Percentiles rank a stretch among this genome's conserved stretches.
These are phyloP conservation scores for Labeo calbasu DNA, from an alignment of 2,797 vertebrate species.

Conservation along the genomic window DNA sequence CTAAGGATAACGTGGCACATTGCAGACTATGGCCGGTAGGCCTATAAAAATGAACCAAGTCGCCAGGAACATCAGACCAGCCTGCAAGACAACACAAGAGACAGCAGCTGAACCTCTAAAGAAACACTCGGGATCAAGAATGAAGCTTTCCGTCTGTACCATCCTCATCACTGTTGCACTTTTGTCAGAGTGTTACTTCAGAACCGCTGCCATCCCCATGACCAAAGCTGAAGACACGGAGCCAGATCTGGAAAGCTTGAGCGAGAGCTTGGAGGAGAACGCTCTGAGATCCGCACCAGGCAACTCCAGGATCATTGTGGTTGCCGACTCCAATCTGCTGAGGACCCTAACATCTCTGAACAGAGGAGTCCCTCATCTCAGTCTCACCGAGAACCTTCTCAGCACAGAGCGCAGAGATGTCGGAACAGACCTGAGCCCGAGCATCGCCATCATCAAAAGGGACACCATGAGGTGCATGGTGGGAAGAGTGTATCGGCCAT, in stretches of 20 bases:
- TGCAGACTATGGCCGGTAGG: not conserved
- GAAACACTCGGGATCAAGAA: slow-evolving; percentile 61
- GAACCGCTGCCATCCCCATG: slow-evolving; percentile 63
- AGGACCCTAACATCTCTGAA: slow-evolving; percentile 67
- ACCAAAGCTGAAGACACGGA: slow-evolving; percentile 66
- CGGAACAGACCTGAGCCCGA: slow-evolving; percentile 62
- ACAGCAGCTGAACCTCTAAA: slow-evolving; percentile 31
- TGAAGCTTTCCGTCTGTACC: slow-evolving; percentile 71
- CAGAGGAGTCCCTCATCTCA: slow-evolving; percentile 60
- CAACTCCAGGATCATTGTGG: slow-evolving; percentile 68
- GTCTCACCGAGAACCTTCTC: slow-evolving; percentile 63
- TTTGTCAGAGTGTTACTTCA: slow-evolving; percentile 63
- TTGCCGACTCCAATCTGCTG: slow-evolving; percentile 70
- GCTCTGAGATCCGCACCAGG: slow-evolving; percentile 36
- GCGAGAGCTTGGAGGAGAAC: slow-evolving; percentile 64
- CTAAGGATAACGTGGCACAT: slow-evolving; percentile 60
- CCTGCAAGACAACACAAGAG: slow-evolving; percentile 21
- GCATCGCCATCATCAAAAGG: slow-evolving; percentile 74
- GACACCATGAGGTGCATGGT: slow-evolving; percentile 85
- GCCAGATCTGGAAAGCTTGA: slow-evolving; percentile 70
- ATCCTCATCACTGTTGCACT: slow-evolving; percentile 68
- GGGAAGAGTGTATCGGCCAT: slow-evolving; percentile 82
- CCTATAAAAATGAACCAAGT: slow-evolving; percentile 71
- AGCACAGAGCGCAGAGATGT: slow-evolving; percentile 58
- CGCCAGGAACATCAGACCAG: not conserved